Evolutionary conservation across 1,140 invertebrate genomes (phyloP), one percentile per base, ranked within the genome.

Genomic region (Achroia grisella): DNA sequence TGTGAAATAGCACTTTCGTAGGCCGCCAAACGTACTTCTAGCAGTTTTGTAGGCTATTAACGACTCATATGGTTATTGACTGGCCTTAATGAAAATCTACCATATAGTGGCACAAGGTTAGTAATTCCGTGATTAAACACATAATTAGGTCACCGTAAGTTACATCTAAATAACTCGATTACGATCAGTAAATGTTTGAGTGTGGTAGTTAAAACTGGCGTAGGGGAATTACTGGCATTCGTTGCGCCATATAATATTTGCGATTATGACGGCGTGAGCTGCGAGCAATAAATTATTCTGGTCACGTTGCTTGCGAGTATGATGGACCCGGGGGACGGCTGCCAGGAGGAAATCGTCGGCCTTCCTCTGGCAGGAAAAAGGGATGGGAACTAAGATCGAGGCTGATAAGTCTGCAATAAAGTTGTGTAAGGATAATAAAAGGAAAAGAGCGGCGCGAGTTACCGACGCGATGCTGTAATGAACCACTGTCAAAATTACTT

Each of bases 361-460:
- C 15, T 27, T 39, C 36, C 30, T 32, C 30, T 32, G 30, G 30
- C 30, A 32, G 30, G 30, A 32, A 32, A 11, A 11, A 11, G 10
- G 10, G 11, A 32, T n/a, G 15, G 10, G 17, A 39, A 27, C 9
- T 9, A 11, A 39, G 36, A 27, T 32, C 10, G 36, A 23, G 11
- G 13, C 36, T 39, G 36, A 39, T 39, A 39, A 39, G 36, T 39
- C 36, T 10, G 17, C 36, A 15, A 39, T 39, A 39, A 39, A 39
- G 17, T 6, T 15, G 17, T 14, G 6, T 39, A 23, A 39, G 10
- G 10, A 11, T 12, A 39, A 39, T 39, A 39, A 39, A 39, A 39
- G 30, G 6, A n/a, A 32, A 32, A 11, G 30, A 32, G 30, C 9
- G 30, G 30, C 30, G 3, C 3, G 10, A n/a, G 30, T 32, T 3